phyloP scores from a whole-genome alignment of 2,888 invertebrate genomes.

The Himalopsyche japonica region DNA sequence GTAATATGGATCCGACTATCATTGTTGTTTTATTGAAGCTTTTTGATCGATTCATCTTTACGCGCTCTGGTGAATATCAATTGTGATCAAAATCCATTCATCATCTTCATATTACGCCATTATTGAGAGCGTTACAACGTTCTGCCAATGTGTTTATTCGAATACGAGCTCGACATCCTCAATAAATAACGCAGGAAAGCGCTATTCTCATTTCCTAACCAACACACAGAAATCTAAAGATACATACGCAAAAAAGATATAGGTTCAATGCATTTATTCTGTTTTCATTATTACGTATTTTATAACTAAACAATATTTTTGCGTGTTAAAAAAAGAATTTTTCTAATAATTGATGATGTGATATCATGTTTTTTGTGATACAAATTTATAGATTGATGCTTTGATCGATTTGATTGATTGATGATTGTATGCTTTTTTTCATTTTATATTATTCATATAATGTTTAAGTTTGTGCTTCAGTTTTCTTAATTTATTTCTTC shows the following conservation, averaged over 20 bases:
- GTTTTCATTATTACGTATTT: too few relatives aligned
- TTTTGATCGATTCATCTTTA: background rate
- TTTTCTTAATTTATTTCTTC: too few relatives aligned
- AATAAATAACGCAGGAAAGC: conserved; percentile 36
- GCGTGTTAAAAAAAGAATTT: too few relatives aligned
- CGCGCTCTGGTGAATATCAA: background rate
- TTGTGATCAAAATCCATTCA: conserved; percentile 6
- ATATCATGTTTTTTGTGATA: too few relatives aligned
- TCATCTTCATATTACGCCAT: conserved; percentile 23
- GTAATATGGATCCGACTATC: background rate
- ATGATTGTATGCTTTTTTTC: too few relatives aligned
- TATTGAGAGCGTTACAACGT: conserved; percentile 20
- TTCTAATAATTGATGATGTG: too few relatives aligned
- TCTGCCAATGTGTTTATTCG: conserved; percentile 33
- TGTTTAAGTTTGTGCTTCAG: too few relatives aligned
- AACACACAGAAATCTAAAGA: background rate
- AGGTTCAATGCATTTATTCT: background rate
- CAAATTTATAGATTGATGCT: too few relatives aligned
- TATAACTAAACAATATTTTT: too few relatives aligned
- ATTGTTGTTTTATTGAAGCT: background rate
- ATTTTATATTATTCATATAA: too few relatives aligned
- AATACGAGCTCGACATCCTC: conserved; percentile 34
- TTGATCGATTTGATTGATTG: too few relatives aligned
- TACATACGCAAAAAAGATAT: background rate
- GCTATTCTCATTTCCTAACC: conserved; percentile 26